phyloP scores from a whole-genome alignment of 1,140 invertebrate species.

The Drosophila kohkoa region DNA sequence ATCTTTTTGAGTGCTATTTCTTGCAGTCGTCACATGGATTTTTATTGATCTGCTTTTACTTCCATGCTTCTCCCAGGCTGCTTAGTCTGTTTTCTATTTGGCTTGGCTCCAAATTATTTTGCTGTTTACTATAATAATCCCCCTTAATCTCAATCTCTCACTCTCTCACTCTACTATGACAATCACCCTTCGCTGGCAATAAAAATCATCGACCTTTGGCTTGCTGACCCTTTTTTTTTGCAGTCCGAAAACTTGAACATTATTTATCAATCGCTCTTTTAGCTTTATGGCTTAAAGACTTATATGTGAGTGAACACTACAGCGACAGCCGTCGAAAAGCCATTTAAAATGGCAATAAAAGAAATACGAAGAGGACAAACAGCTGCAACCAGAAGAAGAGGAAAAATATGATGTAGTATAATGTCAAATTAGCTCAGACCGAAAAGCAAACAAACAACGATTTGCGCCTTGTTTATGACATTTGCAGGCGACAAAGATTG shows the following conservation, averaged over 20 bases:
- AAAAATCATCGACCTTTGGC: slow-evolving; percentile 19
- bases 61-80: background rate
- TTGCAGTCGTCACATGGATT: background rate
- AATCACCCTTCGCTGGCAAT: slow-evolving; percentile 7
- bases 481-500: background rate
- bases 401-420: slow-evolving; percentile 24
- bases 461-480: slow-evolving; percentile 16
- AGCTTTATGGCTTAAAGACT: slow-evolving; percentile 23
- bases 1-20: background rate
- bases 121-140: background rate
- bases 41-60: background rate
- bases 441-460: background rate
- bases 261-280: slow-evolving; percentile 14
- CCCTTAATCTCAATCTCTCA: slow-evolving; percentile 5
- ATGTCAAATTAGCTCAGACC: slow-evolving; percentile 18
- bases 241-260: background rate
- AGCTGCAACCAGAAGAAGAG: slow-evolving; percentile 25
- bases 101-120: slow-evolving; percentile 1
- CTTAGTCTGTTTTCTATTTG: slow-evolving; percentile 1
- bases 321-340: slow-evolving; percentile 34
- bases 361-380: slow-evolving; percentile 21
- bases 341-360: slow-evolving; percentile 54
- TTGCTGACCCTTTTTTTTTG: background rate
- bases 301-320: background rate
- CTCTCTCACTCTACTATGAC: background rate